Evolutionary conservation across 2,888 invertebrate species (phyloP), one percentile per base, ranked within the genome.

Genomic region (Scaptomyza reducta): DNA sequence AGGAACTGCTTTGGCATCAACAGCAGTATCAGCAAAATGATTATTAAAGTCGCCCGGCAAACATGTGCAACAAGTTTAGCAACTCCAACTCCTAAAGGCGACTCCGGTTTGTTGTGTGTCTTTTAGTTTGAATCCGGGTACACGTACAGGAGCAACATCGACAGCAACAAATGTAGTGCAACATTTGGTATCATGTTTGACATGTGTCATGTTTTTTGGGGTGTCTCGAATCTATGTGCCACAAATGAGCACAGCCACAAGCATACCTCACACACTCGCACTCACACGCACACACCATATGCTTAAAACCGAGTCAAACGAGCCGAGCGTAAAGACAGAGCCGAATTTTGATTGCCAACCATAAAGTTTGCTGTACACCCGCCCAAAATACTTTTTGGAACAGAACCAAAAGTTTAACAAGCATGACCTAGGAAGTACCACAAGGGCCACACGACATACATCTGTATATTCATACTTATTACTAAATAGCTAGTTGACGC

Each of bases 321-420:
- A 72, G 63, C 76, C 70, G 56, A 74, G 53, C 70, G 71, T 62
- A 65, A 68, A 75, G 66, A 73, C 62, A 65, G 42, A 66, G 51
- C 65, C 63, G 56, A 64, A 63, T 74, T 79, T 82, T 82, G 73
- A 71, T 82, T 77, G 71, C 82, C 71, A 76, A 80, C 74, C 77
- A 61, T 77, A 75, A 77, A 72, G 63, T 67, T 45, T 10, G 51
- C 41, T 11, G 46, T 46, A 14, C 59, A 49, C 44, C 51, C 71
- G 77, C 69, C 84, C 87, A 83, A 80, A 82, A 86, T 68, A 86
- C 53, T 81, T 75, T 85, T 79, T 85, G 84, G 87, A 87, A 85
- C 87, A 87, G 79, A 84, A 85, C 87, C 79, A 75, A 79, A 85
- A 82, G 78, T 74, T 75, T 81, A 83, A 83, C 72, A 74, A 79